Evolutionary conservation across 2,797 vertebrate genomes (phyloP).

Genomic region (Anguilla marmorata): DNA sequence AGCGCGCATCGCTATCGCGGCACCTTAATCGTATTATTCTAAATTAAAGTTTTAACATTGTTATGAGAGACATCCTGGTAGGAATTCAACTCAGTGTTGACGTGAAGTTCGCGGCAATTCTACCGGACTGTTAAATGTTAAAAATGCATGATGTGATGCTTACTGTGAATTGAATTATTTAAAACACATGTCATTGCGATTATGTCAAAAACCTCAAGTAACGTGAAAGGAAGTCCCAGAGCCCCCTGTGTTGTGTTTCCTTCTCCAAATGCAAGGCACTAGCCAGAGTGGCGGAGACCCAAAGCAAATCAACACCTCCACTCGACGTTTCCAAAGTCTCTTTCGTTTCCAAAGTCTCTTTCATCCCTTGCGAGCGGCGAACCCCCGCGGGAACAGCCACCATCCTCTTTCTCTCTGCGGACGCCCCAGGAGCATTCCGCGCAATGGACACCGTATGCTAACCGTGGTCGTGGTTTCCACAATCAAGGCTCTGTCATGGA

Average conservation of each 20-base stretch:
- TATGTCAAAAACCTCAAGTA: conserved; percentile 13
- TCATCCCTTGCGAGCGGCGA: neutral
- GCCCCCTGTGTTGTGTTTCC: neutral
- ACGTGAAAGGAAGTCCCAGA: conserved; percentile 14
- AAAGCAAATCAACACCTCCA: conserved; percentile 4
- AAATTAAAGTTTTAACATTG: neutral
- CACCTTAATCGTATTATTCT: neutral
- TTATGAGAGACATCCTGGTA: neutral
- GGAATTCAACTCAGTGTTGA: neutral
- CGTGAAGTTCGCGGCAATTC: neutral
- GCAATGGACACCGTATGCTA: neutral
- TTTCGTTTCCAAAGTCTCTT: neutral
- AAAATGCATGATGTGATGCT: conserved; percentile 34
- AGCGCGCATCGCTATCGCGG: neutral
- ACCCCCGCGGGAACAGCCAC: neutral
- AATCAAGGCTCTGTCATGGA: conserved; percentile 11
- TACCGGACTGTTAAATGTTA: neutral
- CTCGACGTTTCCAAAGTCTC: neutral
- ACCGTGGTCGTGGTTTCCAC: neutral
- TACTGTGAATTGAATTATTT: conserved; percentile 31
- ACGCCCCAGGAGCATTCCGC: neutral
- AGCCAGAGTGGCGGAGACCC: neutral
- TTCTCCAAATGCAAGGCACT: neutral
- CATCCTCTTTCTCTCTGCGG: neutral
- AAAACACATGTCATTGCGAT: conserved; percentile 11